phyloP scores from a whole-genome alignment of 2,888 invertebrate genomes.

The Dasysyrphus albostriatus region DNA sequence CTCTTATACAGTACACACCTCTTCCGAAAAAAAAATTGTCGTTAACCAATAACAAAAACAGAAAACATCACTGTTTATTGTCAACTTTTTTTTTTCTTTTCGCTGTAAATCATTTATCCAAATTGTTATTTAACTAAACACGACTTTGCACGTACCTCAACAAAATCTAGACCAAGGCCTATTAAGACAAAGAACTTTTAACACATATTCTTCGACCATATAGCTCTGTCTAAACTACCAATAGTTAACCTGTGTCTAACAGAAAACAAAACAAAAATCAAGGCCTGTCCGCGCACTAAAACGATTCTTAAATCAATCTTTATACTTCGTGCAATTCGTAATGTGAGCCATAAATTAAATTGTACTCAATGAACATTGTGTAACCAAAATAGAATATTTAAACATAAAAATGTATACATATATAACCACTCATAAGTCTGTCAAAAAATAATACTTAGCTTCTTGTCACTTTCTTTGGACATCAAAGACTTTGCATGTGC shows the following conservation, averaged over 20 bases:
- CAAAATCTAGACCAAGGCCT: slow-evolving; percentile 19
- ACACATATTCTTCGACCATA: neutral
- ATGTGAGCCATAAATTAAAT: slow-evolving; percentile 33
- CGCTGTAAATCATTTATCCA: neutral
- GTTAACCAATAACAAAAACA: neutral
- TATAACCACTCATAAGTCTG: neutral
- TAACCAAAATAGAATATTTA: slow-evolving; percentile 10
- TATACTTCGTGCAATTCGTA: slow-evolving; percentile 2
- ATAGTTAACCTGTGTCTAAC: neutral
- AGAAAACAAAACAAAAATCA: slow-evolving; percentile 1
- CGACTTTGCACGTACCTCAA: neutral
- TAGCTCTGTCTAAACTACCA: neutral
- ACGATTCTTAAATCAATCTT: slow-evolving; percentile 31
- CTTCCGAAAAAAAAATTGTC: too few relatives aligned
- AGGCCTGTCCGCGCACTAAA: slow-evolving; percentile 5
- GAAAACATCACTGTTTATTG: neutral
- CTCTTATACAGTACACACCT: too few relatives aligned
- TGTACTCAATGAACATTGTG: neutral
- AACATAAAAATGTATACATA: neutral
- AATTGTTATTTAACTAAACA: neutral
- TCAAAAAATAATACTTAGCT: slow-evolving; percentile 27
- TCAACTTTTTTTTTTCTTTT: neutral
- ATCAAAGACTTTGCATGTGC: slow-evolving; percentile 7
- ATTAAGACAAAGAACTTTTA: slow-evolving; percentile 13
- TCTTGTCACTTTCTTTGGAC: slow-evolving; percentile 60